Base-by-base conservation (phyloP, 2,797 vertebrate genomes). In the Picus viridis region DNA sequence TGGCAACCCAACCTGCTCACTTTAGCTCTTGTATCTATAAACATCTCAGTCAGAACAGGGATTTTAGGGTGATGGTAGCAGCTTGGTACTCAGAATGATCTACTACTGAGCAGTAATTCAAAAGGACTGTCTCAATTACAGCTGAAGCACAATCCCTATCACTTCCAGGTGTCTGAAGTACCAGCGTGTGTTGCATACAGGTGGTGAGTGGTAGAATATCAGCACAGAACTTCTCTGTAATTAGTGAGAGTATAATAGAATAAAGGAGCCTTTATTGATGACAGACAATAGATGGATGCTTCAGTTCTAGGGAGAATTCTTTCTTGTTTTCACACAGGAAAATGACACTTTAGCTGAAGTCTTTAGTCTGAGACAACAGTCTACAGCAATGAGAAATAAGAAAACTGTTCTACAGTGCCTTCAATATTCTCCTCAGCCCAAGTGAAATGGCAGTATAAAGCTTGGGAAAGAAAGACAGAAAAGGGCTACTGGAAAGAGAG, bases 261-360 rank as follows among this genome's bases (percentile, higher is more conserved):
- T 51, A 92, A 92, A 83, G 49, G 29, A 54, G 53, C 24, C 32
- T 91, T 92, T 79, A 76, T 18, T 68, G 67, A 59, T 61, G 70
- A 57, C 59, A 87, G 63, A 92, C 24, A 87, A 87, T 54, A 78
- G 67, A 30, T 4, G 5, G 56, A 72, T 2, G 4, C 56, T 90
- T 70, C 79, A 84, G 54, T 88, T 87, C 56, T 72, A 87, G 12
- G 32, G 32, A 91, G n/a, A 70, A 73, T 14, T 51, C 18, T 51
- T 23, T 61, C 61, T 78, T 77, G 41, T 85, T 90, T 75, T 76
- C 70, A 79, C 27, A 36, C 4, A 62, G 29, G 70, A 91, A 86
- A 93, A 79, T 76, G 71, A 82, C 61, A 79, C n/a, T 87, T 91
- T 11, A 81, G 30, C n/a, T 85, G 75, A 80, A 91, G 72, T 24